These are phyloP conservation scores for Poeciliopsis occidentalis DNA, from an alignment of 2,113 vertebrate genomes.

Conservation along the genomic window DNA sequence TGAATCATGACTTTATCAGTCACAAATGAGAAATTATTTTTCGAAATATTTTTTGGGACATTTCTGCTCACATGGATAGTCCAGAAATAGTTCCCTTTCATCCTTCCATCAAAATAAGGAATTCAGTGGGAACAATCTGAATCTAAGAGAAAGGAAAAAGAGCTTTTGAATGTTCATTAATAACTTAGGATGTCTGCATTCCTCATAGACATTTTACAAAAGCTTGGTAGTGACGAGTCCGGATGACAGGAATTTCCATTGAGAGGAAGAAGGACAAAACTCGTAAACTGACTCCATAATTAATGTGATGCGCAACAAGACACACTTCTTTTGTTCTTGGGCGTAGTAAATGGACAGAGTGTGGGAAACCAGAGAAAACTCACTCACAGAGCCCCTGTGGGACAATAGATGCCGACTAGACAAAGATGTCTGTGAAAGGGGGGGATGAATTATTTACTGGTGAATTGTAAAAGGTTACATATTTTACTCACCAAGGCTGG, in stretches of 20 bases:
- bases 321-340: conserved; percentile 78
- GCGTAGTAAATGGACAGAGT: conserved; percentile 63
- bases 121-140: conserved; percentile 36
- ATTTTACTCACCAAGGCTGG: conserved; percentile 19
- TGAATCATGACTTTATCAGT: too few relatives aligned
- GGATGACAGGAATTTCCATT: conserved; percentile 68
- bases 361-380: conserved; percentile 74
- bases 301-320: conserved; percentile 74
- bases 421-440: conserved; percentile 38
- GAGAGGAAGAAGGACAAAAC: conserved; percentile 45
- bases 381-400: conserved; percentile 66
- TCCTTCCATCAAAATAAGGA: conserved; percentile 39
- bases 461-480: conserved; percentile 34
- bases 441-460: conserved; percentile 23
- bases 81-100: conserved; percentile 14
- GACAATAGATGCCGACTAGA: conserved; percentile 57
- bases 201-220: conserved; percentile 47
- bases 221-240: conserved; percentile 49
- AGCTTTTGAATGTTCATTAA: conserved; percentile 56
- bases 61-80: not conserved
- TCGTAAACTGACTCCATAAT: conserved; percentile 69
- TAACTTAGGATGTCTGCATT: conserved; percentile 67
- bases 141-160: conserved; percentile 15
- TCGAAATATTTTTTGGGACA: not conserved
- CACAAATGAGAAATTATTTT: too few relatives aligned